Percentiles rank a stretch among this genome's conserved stretches.
These are phyloP conservation scores for Hymenochirus boettgeri DNA, from an alignment of 2,113 vertebrate species.

Conservation along the genomic window DNA sequence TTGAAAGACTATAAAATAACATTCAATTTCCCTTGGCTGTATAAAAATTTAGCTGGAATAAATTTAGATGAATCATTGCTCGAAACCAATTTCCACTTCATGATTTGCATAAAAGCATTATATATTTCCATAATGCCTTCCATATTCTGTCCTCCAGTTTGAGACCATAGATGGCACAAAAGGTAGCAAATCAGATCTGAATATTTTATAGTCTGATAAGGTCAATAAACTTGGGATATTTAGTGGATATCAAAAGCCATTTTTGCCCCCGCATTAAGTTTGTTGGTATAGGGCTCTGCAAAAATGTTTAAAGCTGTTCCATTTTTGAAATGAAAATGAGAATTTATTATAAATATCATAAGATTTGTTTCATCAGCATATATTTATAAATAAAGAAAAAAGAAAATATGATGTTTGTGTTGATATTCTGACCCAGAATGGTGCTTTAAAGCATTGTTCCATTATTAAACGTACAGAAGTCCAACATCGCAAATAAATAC, in stretches of 20 bases:
- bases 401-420: no score
- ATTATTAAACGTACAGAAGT: no score
- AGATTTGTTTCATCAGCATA: no score
- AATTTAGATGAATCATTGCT: background rate
- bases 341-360: no score
- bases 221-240: background rate
- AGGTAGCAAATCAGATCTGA: background rate
- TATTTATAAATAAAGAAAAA: no score
- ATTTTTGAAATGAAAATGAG: no score
- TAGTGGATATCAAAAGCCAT: background rate
- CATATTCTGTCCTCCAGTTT: background rate
- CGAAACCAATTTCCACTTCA: conserved; percentile 5
- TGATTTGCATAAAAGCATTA: background rate
- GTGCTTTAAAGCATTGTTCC: no score
- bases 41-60: conserved; percentile 3
- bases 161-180: background rate
- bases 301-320: background rate
- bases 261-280: background rate
- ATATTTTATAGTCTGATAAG: background rate
- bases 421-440: no score
- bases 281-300: background rate
- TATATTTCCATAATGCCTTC: background rate
- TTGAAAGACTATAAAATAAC: conserved; percentile 23
- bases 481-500: no score
- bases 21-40: conserved; percentile 1